Evolutionary conservation across 2,797 vertebrate species (phyloP), one percentile per base, ranked within the genome.

Genomic region (Falco columbarius): DNA sequence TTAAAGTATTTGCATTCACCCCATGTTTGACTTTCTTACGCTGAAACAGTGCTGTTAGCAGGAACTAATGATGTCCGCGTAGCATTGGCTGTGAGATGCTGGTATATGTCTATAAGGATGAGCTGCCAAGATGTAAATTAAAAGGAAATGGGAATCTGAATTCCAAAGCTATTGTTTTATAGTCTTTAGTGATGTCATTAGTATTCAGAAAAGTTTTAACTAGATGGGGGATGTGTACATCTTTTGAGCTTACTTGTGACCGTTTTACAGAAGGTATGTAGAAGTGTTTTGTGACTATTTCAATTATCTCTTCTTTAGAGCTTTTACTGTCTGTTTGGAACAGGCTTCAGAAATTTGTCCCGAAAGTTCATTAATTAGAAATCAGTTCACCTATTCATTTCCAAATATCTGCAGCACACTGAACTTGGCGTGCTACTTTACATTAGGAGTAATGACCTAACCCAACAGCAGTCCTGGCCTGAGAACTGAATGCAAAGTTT

Each of bases 401-500:
- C 23, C 62, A 59, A 22, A 29, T 86, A 40, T 8, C 36, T 67
- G 21, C n/a, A 52, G 20, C 38, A 36, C 6, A 8, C 21, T 40
- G 85, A 67, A 47, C 11, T 58, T 38, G 34, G n/a, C 3, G 0
- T 58, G 44, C 49, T 51, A 2, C 21, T 81, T 81, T 6, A 3
- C 1, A 13, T 51, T 40, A n/a, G 49, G 72, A 79, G 15, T 59
- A 79, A 59, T 52, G 47, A 66, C 72, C 18, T 47, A 52, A 72
- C 18, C 10, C 1, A 0, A 4, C 7, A 71, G 67, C 0, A 0
- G 8, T 85, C 49, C 68, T 88, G 59, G 67, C 54, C 0, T 2
- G 30, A 84, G 38, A 56, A 72, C 22, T 67, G 23, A 86, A 59
- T 79, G 63, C 73, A 86, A 96, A 55, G 4, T 30, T 70, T 86